Conservation (phyloP, 2,113 vertebrate genomes). For the Psophia crepitans region DNA sequence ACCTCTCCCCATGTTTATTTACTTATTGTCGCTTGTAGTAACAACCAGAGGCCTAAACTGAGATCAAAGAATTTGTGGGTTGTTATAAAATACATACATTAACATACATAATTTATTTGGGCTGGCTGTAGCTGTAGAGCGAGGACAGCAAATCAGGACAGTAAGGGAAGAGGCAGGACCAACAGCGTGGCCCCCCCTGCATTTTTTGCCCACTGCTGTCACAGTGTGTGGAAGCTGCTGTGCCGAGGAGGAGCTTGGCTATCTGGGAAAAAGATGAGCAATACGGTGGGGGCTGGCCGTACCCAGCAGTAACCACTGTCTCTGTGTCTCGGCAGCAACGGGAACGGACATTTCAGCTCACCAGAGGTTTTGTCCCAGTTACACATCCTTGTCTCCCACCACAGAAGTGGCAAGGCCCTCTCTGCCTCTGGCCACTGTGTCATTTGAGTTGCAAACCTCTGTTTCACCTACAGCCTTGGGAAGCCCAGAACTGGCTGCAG, state of each 20-base stretch:
- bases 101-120: background rate
- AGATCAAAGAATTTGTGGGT: background rate
- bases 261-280: background rate
- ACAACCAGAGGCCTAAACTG: background rate
- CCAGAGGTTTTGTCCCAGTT: background rate
- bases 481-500: background rate
- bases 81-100: background rate
- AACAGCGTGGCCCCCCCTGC: no score
- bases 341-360: background rate
- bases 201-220: background rate
- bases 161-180: background rate
- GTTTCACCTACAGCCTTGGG: background rate
- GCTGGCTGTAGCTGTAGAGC: background rate
- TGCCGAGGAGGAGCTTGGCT: background rate
- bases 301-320: background rate
- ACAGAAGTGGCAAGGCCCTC: background rate
- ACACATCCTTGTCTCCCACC: background rate
- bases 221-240: background rate
- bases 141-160: background rate
- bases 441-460: background rate
- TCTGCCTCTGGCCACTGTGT: background rate
- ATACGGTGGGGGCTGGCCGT: background rate
- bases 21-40: background rate
- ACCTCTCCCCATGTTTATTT: background rate
- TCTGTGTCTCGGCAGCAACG: background rate